Evolutionary conservation across 2,888 invertebrate genomes (phyloP).

Genomic region (Phania funesta): DNA sequence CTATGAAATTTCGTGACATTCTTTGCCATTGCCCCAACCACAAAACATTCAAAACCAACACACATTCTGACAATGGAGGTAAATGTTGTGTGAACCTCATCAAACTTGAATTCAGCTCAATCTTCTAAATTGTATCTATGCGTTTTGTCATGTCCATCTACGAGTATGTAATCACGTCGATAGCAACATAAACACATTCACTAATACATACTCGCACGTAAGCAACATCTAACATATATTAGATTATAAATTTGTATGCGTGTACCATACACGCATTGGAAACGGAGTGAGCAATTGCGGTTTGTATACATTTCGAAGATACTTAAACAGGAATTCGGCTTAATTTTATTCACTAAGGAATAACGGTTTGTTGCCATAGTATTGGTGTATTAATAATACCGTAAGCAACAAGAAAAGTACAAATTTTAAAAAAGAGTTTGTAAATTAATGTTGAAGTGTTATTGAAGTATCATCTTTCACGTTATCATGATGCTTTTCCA

Average conservation of each 20-base stretch:
- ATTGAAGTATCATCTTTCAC: not conserved
- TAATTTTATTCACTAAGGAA: conserved; percentile 19
- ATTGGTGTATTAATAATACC: not conserved
- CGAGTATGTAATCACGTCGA: not conserved
- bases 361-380: conserved; percentile 2
- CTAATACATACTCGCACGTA: not conserved
- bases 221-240: conserved; percentile 13
- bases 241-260: not conserved
- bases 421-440: conserved; percentile 1
- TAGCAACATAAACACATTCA: not conserved
- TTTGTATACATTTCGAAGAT: conserved; percentile 18
- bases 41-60: conserved; percentile 55
- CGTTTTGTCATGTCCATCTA: not conserved
- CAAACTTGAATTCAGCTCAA: conserved; percentile 7
- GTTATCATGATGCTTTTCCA: not conserved
- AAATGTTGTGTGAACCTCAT: conserved; percentile 15
- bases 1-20: conserved; percentile 58
- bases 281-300: conserved; percentile 2
- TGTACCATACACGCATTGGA: not conserved
- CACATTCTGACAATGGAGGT: conserved; percentile 7
- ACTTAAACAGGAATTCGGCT: conserved; percentile 19
- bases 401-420: not conserved
- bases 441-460: conserved; percentile 53
- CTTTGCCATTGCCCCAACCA: conserved; percentile 38
- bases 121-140: conserved; percentile 14